A percentile compares a stretch with the other conserved stretches of the same genome.
These are phyloP conservation scores for Oncorhynchus gorbuscha DNA, from an alignment of 2,113 vertebrate species.

Conservation along the genomic window DNA sequence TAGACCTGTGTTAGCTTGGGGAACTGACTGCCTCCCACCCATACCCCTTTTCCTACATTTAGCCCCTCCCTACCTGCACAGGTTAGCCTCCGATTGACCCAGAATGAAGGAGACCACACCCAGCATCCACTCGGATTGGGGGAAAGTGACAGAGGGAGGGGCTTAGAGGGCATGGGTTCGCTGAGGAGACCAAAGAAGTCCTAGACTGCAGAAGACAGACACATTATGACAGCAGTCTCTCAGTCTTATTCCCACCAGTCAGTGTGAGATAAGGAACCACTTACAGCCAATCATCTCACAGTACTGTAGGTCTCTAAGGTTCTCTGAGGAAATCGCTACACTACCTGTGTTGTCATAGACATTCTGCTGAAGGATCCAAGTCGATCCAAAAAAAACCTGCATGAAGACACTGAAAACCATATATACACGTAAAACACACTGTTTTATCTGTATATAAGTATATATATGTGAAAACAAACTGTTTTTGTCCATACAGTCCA, in stretches of 20 bases:
- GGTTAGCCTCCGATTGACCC: conserved; percentile 14
- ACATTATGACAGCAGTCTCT: conserved; percentile 1
- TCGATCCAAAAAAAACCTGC: conserved; percentile 31
- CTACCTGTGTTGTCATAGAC: conserved; percentile 8
- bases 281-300: background rate
- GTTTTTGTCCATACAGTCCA: conserved; percentile 24
- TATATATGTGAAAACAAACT: conserved; percentile 23
- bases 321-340: conserved; percentile 23
- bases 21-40: conserved; percentile 15
- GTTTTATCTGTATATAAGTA: background rate
- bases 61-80: conserved; percentile 18
- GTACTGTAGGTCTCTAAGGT: background rate
- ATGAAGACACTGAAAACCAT: conserved; percentile 54
- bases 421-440: conserved; percentile 47
- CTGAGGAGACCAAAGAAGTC: conserved; percentile 72
- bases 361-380: conserved; percentile 7
- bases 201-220: conserved; percentile 18
- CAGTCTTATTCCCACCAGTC: background rate
- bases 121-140: conserved; percentile 24
- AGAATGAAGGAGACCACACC: background rate
- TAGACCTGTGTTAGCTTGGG: conserved; percentile 36
- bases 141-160: conserved; percentile 4
- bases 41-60: conserved; percentile 2
- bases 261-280: background rate
- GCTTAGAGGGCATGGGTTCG: conserved; percentile 26